Evolutionary conservation across 1,140 invertebrate species (phyloP).

Genomic region (Papilio polyxenes): DNA sequence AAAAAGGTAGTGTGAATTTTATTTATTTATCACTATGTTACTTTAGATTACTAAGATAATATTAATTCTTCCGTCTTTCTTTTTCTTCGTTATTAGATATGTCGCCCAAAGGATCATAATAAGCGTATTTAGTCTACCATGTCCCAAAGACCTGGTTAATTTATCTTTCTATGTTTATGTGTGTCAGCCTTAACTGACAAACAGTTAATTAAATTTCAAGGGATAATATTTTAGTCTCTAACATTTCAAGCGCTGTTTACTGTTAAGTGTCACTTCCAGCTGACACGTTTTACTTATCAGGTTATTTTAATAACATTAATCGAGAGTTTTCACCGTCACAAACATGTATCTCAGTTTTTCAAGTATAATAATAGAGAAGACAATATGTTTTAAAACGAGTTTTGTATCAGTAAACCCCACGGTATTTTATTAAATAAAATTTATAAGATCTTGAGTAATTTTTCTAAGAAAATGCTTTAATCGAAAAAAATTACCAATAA

Average conservation of each 20-base stretch:
- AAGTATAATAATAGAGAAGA: background rate
- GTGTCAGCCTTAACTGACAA: background rate
- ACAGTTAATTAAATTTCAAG: background rate
- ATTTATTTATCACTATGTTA: too few species aligned
- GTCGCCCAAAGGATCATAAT: too few species aligned
- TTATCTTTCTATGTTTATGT: background rate
- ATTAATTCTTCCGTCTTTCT: too few species aligned
- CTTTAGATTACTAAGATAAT: too few species aligned
- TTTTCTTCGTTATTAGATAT: too few species aligned
- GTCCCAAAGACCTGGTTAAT: background rate
- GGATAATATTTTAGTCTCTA: background rate
- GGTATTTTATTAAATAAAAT: background rate
- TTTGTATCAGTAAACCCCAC: too few species aligned
- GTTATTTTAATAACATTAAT: background rate
- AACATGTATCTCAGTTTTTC: background rate
- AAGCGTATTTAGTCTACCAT: background rate
- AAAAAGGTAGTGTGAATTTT: too few species aligned
- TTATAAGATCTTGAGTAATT: background rate
- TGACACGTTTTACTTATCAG: constrained; percentile 3
- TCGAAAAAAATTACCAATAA: background rate
- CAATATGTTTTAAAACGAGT: background rate
- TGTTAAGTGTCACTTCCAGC: background rate
- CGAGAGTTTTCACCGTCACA: background rate
- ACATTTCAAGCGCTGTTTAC: background rate
- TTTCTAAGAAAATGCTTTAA: background rate